These are phyloP conservation scores for Rhineura floridana DNA, from an alignment of 2,113 vertebrate genomes.

Conservation along the genomic window DNA sequence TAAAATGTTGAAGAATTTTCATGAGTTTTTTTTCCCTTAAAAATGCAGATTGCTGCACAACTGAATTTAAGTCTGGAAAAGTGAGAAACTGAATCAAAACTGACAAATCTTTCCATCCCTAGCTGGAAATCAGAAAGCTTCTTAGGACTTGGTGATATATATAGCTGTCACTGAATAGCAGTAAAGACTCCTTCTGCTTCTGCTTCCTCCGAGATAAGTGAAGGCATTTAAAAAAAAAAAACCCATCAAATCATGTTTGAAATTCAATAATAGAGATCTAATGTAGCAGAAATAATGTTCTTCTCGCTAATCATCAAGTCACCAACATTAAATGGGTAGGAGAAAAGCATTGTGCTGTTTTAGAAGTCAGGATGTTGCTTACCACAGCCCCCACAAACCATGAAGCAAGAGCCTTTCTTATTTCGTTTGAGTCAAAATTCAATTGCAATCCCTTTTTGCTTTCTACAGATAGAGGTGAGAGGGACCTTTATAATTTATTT, in stretches of 20 bases:
- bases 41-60: too few relatives aligned
- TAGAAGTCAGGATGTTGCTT: constrained; percentile 59
- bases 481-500: too few relatives aligned
- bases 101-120: too few relatives aligned
- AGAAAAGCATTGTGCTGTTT: constrained; percentile 48
- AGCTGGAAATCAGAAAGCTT: too few relatives aligned
- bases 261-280: constrained; percentile 63
- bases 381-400: constrained; percentile 45
- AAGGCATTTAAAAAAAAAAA: constrained; percentile 39
- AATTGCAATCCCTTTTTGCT: neutral
- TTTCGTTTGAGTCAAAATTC: constrained; percentile 56
- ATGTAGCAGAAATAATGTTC: constrained; percentile 61
- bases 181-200: too few relatives aligned
- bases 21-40: too few relatives aligned
- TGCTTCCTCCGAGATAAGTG: neutral
- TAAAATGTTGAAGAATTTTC: too few relatives aligned
- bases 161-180: too few relatives aligned
- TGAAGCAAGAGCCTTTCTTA: constrained; percentile 38
- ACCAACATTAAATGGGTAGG: constrained; percentile 51
- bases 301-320: constrained; percentile 49
- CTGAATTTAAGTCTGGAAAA: too few relatives aligned
- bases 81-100: too few relatives aligned
- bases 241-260: constrained; percentile 54
- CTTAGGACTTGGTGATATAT: too few relatives aligned
- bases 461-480: neutral